These are phyloP conservation scores for Teinopalpus imperialis DNA, from an alignment of 2,888 invertebrate genomes.

Conservation along the genomic window DNA sequence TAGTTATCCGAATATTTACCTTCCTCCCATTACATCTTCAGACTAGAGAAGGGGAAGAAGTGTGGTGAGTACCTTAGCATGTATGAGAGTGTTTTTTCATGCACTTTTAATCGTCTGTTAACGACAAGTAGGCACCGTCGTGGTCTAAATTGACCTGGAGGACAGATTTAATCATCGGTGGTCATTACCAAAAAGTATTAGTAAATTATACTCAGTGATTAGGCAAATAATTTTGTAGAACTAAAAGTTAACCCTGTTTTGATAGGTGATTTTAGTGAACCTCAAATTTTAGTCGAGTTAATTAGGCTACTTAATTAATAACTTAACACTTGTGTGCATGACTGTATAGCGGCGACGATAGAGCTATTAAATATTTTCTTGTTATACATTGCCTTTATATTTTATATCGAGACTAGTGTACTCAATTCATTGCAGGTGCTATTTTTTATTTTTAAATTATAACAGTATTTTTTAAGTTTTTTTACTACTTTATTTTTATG, in stretches of 20 bases:
- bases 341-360: not conserved
- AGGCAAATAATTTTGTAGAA: too few species aligned
- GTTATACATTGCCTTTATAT: slow-evolving; percentile 20
- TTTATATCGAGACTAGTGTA: slow-evolving; percentile 23
- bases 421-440: slow-evolving; percentile 30
- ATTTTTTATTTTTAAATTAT: slow-evolving; percentile 19
- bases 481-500: not conserved
- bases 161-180: too few species aligned
- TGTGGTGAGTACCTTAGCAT: too few species aligned
- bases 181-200: slow-evolving; percentile 11
- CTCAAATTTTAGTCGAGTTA: not conserved
- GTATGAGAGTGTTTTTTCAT: too few species aligned
- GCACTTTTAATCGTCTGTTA: too few species aligned
- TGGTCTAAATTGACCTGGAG: too few species aligned
- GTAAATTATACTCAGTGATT: slow-evolving; percentile 1
- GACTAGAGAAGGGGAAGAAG: too few species aligned
- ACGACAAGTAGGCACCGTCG: too few species aligned
- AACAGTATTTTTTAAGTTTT: slow-evolving; percentile 1
- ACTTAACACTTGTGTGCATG: slow-evolving; percentile 13
- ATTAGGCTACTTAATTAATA: slow-evolving; percentile 3
- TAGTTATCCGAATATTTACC: too few species aligned
- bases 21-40: too few species aligned
- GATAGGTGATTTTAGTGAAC: slow-evolving; percentile 6
- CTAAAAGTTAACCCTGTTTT: not conserved
- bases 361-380: slow-evolving; percentile 12